Conservation (phyloP, 2,797 vertebrate genomes). For the Glossophaga mutica region DNA sequence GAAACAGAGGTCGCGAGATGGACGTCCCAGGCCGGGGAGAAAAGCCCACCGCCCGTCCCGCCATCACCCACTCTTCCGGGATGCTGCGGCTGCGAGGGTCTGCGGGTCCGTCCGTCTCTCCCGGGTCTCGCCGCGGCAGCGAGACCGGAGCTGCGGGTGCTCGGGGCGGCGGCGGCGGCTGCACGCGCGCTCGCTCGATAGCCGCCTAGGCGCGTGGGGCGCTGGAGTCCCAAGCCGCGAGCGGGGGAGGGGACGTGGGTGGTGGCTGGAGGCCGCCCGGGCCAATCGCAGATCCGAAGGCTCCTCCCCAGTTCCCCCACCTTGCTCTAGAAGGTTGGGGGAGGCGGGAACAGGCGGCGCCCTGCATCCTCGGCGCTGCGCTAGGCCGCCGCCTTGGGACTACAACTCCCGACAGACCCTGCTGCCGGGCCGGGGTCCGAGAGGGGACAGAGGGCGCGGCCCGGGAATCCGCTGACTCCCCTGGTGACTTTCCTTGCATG, state of each 20-base stretch:
- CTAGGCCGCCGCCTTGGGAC: conserved; percentile 30
- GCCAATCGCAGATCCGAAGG: conserved; percentile 52
- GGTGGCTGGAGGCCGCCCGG: conserved; percentile 37
- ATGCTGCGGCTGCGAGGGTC: conserved; percentile 47
- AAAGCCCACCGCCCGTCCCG: conserved; percentile 35
- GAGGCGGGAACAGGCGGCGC: conserved; percentile 29
- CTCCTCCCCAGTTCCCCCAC: conserved; percentile 58
- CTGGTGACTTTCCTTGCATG: background rate
- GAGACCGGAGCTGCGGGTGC: conserved; percentile 45
- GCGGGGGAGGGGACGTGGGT: conserved; percentile 49
- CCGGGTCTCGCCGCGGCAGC: conserved; percentile 43
- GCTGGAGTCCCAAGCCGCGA: conserved; percentile 24
- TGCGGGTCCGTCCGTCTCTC: background rate
- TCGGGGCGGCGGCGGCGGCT: conserved; percentile 52
- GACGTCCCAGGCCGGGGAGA: background rate
- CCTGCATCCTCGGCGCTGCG: background rate
- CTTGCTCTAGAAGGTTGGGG: conserved; percentile 56
- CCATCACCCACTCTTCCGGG: conserved; percentile 74
- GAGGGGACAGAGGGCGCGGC: conserved; percentile 27
- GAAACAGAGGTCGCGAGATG: background rate
- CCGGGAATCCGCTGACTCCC: background rate
- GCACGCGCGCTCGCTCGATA: conserved; percentile 46
- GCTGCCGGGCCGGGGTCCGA: conserved; percentile 42
- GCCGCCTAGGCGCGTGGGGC: conserved; percentile 46
- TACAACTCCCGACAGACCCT: conserved; percentile 70